phyloP scores from a whole-genome alignment of 2,113 vertebrate species.

The Bubalus kerabau region DNA sequence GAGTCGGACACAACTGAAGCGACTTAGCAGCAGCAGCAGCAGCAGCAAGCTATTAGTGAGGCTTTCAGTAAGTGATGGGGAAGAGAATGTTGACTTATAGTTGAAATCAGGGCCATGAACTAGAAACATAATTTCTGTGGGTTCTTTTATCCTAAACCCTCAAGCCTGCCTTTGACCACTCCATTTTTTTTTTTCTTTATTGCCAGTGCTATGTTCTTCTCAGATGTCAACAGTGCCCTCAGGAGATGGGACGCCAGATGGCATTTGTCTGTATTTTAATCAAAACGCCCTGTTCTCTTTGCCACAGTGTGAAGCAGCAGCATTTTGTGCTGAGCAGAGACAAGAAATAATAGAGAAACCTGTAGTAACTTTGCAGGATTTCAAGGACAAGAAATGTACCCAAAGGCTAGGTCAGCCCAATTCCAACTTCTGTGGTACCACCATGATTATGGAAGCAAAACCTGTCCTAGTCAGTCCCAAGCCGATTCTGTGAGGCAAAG shows the following conservation, averaged over 20 bases:
- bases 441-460: not conserved
- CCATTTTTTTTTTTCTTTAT: not conserved
- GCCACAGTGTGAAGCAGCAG: not conserved
- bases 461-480: not conserved
- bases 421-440: not conserved
- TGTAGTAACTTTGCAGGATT: not conserved
- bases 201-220: not conserved
- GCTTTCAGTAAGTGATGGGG: not conserved
- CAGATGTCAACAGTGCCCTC: conserved; percentile 55
- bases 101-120: not conserved
- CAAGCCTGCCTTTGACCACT: not conserved
- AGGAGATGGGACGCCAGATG: conserved; percentile 54
- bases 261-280: conserved; percentile 52
- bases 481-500: not conserved
- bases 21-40: too few relatives aligned
- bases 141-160: not conserved
- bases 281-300: not conserved
- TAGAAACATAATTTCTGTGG: not conserved
- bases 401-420: not conserved
- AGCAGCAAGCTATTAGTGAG: not conserved
- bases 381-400: not conserved
- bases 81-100: not conserved
- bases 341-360: not conserved
- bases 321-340: not conserved
- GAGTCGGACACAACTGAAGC: too few relatives aligned